Conservation (phyloP, 2,888 invertebrate genomes). For the Rhabditoides inermis region DNA sequence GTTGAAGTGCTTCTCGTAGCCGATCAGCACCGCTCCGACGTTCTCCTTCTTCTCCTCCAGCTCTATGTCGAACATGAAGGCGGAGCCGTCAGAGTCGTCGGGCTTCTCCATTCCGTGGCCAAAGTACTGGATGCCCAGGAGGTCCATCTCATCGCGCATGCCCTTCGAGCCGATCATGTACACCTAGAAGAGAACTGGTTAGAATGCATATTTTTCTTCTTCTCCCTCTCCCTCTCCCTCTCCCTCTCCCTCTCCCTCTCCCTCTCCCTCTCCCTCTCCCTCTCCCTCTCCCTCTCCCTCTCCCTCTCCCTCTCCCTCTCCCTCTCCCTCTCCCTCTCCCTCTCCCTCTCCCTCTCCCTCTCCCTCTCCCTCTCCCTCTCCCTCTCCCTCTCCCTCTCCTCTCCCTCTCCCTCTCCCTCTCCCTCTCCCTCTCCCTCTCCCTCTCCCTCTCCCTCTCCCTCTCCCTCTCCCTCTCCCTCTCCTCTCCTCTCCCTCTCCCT, state of each 20-base stretch:
- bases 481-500: background rate
- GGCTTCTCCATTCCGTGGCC: conserved; percentile 52
- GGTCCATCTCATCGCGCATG: conserved; percentile 73
- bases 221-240: conserved; percentile 15
- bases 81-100: conserved; percentile 24
- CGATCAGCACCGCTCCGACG: conserved; percentile 84
- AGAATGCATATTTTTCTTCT: conserved; percentile 16
- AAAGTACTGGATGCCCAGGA: conserved; percentile 62
- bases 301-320: background rate
- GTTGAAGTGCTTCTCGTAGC: conserved; percentile 84
- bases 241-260: background rate
- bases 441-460: background rate
- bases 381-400: background rate
- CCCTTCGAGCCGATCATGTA: conserved; percentile 76
- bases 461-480: background rate
- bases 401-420: background rate
- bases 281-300: background rate
- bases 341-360: background rate
- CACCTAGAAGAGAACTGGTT: conserved; percentile 53
- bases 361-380: background rate
- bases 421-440: background rate
- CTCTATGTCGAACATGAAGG: conserved; percentile 47
- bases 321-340: background rate
- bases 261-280: background rate
- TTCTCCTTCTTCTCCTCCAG: conserved; percentile 41